These are phyloP conservation scores for Oncorhynchus keta DNA, from an alignment of 2,113 vertebrate species.

Conservation along the genomic window DNA sequence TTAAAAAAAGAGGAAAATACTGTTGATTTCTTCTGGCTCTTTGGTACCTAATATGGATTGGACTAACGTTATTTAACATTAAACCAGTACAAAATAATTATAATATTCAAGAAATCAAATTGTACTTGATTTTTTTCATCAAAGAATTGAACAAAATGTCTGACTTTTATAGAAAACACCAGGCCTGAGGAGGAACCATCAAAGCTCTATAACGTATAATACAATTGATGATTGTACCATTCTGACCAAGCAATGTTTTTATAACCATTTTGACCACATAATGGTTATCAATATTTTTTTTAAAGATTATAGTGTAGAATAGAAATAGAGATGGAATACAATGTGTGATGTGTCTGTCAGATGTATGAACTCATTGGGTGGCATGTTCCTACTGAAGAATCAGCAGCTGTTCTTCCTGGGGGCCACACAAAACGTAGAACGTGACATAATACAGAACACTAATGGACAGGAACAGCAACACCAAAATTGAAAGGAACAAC, in stretches of 20 bases:
- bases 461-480: no score
- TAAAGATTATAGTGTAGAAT: neutral
- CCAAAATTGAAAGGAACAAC: no score
- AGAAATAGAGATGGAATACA: neutral
- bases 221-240: neutral
- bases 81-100: neutral
- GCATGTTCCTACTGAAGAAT: neutral
- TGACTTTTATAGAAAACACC: neutral
- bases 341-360: neutral
- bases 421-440: no score
- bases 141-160: neutral
- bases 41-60: neutral
- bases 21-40: neutral
- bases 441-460: no score
- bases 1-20: conserved; percentile 1
- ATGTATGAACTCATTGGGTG: neutral
- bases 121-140: neutral
- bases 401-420: no score
- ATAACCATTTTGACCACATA: neutral
- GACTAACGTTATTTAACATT: neutral
- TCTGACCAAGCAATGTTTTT: neutral
- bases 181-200: no score
- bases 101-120: neutral
- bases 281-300: neutral
- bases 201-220: neutral